These are phyloP conservation scores for Pentalonia nigronervosa DNA, from an alignment of 1,140 invertebrate species.

Conservation along the genomic window DNA sequence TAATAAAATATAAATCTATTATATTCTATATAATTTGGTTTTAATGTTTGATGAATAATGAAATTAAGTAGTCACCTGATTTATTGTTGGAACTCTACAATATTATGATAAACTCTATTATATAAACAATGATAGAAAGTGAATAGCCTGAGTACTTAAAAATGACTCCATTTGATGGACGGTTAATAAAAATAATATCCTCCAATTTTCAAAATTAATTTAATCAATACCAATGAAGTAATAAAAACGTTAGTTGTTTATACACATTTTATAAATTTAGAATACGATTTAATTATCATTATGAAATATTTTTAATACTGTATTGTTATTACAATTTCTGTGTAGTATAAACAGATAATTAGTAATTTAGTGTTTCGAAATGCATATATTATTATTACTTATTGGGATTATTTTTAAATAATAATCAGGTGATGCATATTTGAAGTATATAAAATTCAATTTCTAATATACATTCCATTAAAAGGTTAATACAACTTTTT, in stretches of 20 bases:
- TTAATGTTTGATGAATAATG: neutral
- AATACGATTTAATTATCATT: neutral
- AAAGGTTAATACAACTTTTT: neutral
- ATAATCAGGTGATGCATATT: neutral
- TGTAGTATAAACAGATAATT: neutral
- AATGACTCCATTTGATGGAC: neutral
- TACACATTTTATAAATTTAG: neutral
- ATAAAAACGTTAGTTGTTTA: neutral
- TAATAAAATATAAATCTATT: too few relatives aligned
- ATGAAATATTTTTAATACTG: slow-evolving; percentile 2
- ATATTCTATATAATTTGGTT: neutral
- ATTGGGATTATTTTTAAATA: neutral
- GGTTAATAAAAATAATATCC: neutral
- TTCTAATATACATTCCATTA: neutral
- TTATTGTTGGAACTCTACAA: neutral
- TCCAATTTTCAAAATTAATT: neutral
- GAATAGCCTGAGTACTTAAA: neutral
- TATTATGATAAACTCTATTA: neutral
- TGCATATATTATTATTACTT: neutral
- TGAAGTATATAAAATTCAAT: neutral
- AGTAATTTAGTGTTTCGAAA: neutral
- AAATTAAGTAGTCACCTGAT: neutral
- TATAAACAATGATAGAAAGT: neutral
- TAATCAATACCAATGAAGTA: neutral
- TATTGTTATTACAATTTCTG: neutral